Evolutionary conservation across 2,113 vertebrate genomes (phyloP).

Genomic region (Pelvicachromis taeniatus): DNA sequence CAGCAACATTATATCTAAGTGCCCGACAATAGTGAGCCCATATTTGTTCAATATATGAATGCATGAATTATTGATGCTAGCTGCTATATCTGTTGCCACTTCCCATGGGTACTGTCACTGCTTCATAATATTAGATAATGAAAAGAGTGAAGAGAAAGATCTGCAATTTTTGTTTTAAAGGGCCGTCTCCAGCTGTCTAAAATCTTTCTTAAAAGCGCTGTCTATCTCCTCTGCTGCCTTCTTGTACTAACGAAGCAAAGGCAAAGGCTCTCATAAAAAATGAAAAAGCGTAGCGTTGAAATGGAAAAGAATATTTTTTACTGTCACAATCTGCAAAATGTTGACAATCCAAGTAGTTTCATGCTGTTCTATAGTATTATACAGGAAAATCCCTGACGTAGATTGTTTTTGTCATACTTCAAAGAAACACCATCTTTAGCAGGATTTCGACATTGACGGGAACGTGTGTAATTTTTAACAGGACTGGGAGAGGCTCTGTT

Average conservation of each 20-base stretch:
- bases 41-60: slow-evolving; percentile 56
- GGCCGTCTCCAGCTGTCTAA: slow-evolving; percentile 9
- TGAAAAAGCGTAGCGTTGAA: not conserved
- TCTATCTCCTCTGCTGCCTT: not conserved
- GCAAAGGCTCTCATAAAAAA: slow-evolving; percentile 10
- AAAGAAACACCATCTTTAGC: not conserved
- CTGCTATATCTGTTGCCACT: slow-evolving; percentile 22
- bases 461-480: not conserved
- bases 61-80: slow-evolving; percentile 57
- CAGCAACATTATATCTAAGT: slow-evolving; percentile 19
- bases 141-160: slow-evolving; percentile 33
- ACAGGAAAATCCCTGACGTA: not conserved
- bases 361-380: not conserved
- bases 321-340: not conserved
- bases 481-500: not conserved
- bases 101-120: slow-evolving; percentile 34
- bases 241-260: slow-evolving; percentile 9
- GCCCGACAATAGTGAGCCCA: slow-evolving; percentile 25
- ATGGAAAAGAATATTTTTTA: not conserved
- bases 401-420: not conserved
- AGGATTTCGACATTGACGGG: not conserved
- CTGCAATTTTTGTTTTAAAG: slow-evolving; percentile 17
- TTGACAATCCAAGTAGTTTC: not conserved
- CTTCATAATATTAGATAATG: slow-evolving; percentile 43
- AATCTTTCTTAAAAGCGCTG: not conserved